Evolutionary conservation across 2,113 vertebrate genomes (phyloP).

Genomic region (Oncorhynchus kisutch): DNA sequence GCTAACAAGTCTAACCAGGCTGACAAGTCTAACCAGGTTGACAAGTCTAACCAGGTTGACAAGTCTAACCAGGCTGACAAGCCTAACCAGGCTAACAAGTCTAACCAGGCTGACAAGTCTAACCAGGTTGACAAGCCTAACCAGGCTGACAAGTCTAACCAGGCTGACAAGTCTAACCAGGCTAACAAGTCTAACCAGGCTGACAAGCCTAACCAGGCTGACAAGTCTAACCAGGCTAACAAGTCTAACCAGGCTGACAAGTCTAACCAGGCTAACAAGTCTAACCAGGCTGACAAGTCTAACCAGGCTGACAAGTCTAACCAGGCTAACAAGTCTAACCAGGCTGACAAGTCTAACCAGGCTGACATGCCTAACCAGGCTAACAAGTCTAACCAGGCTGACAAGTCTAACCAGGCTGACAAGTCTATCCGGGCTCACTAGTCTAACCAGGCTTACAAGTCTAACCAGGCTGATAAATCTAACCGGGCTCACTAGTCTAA

Average conservation of each 20-base stretch:
- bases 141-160: constrained; percentile 7
- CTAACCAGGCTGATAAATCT: too few relatives aligned
- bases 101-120: constrained; percentile 27
- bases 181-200: background rate
- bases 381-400: constrained; percentile 8
- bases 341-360: constrained; percentile 29
- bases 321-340: constrained; percentile 7
- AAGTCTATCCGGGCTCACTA: too few relatives aligned
- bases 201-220: constrained; percentile 29
- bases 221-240: too few relatives aligned
- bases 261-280: too few relatives aligned
- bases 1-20: background rate
- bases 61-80: constrained; percentile 23
- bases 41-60: too few relatives aligned
- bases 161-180: constrained; percentile 29
- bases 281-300: constrained; percentile 27
- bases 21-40: too few relatives aligned
- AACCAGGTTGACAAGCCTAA: too few relatives aligned
- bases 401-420: constrained; percentile 3
- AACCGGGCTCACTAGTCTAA: too few relatives aligned
- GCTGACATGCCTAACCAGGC: too few relatives aligned
- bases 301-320: too few relatives aligned
- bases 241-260: constrained; percentile 23
- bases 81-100: too few relatives aligned
- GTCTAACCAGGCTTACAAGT: too few relatives aligned